Evolutionary conservation across 2,888 invertebrate species (phyloP).

Genomic region (Nephrotoma appendiculata): DNA sequence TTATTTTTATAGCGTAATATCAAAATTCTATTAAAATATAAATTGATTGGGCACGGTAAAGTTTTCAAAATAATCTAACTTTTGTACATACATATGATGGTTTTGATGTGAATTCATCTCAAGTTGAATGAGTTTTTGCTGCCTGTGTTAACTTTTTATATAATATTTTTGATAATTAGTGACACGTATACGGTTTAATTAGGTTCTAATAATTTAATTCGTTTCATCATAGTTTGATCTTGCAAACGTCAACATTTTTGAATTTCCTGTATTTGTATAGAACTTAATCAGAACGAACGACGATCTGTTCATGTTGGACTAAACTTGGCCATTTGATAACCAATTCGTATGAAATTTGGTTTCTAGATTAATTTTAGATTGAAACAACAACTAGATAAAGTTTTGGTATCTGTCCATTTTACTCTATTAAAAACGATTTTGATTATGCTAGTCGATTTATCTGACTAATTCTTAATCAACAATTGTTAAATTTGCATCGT

Average conservation of each 20-base stretch:
- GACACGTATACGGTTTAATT: background rate
- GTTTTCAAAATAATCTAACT: background rate
- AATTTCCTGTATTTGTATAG: background rate
- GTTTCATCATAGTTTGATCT: background rate
- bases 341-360: too few species aligned
- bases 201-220: background rate
- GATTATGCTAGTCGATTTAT: too few species aligned
- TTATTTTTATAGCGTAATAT: background rate
- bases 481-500: too few species aligned
- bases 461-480: too few species aligned
- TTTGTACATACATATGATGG: background rate
- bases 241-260: background rate
- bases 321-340: too few species aligned
- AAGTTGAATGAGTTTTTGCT: background rate
- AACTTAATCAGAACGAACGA: too few species aligned
- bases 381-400: too few species aligned
- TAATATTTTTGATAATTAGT: too few species aligned
- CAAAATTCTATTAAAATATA: background rate
- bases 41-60: background rate
- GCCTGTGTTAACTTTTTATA: background rate
- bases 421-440: too few species aligned
- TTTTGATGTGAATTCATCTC: background rate
- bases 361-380: too few species aligned
- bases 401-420: too few species aligned
- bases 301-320: too few species aligned